Evolutionary conservation across 2,113 vertebrate species (phyloP).

Genomic region (Poeciliopsis prolifica): DNA sequence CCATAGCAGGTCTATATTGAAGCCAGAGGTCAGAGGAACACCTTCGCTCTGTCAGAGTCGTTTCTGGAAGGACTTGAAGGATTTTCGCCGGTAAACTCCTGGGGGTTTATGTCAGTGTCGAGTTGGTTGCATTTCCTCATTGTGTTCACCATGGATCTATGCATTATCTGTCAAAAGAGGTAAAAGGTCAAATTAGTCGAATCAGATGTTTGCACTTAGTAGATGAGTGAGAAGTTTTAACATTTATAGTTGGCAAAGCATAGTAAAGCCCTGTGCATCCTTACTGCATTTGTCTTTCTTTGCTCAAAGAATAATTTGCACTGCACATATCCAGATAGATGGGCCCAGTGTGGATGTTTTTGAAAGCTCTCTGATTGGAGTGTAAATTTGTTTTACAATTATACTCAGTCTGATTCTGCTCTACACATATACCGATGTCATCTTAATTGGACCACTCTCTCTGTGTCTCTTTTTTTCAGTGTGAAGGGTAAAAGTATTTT

Average conservation of each 20-base stretch:
- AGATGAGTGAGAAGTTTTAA: neutral
- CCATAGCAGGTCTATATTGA: neutral
- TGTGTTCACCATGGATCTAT: conserved; percentile 15
- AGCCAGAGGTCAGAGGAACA: neutral
- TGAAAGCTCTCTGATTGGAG: no score
- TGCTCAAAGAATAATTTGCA: neutral
- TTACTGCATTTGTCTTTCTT: neutral
- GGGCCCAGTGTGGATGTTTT: no score
- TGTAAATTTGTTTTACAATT: neutral
- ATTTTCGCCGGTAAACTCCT: neutral
- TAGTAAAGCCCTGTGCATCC: neutral
- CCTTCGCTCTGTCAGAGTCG: neutral
- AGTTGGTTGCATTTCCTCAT: neutral
- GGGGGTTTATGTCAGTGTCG: neutral
- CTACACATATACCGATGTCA: neutral
- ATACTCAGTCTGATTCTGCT: neutral
- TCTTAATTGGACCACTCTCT: neutral
- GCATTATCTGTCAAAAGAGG: conserved; percentile 51
- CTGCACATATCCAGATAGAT: neutral
- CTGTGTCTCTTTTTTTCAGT: neutral
- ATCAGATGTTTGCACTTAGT: neutral
- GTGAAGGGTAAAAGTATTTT: neutral
- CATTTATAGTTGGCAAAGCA: neutral
- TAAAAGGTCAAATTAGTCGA: neutral
- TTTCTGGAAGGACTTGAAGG: neutral